Base-by-base conservation (phyloP, 2,113 vertebrate species). In the Lamprotornis superbus region DNA sequence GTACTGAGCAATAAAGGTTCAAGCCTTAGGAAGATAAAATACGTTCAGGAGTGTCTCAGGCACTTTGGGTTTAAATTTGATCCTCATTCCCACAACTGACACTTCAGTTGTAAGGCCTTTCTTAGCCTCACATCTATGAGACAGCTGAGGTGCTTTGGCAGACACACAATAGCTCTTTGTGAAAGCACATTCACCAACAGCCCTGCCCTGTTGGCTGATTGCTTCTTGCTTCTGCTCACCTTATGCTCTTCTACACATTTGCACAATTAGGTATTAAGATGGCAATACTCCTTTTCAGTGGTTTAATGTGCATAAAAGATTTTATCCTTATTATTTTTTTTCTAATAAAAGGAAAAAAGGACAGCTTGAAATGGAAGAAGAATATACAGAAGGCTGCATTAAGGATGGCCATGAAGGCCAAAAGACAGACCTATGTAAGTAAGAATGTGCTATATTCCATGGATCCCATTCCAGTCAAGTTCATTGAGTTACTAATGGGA, bases 81-180 rank as follows among this genome's bases (percentile, higher is more conserved):
- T 86, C 86, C 91, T 95, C 91, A 89, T 94, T 95, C 95, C 93
- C 79, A 92, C 73, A 87, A 65, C 47, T 84, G 88, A 90, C 94
- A 89, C 63, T 87, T 89, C 44, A 87, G 89, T 40, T 65, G 67
- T 60, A 83, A 88, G 52, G 83, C 61, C 69, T 47, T 92, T 91
- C 65, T 87, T 85, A 82, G 91, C 44, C n/a, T 94, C 73, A 39
- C 44, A 60, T 90, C 87, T 68, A 47, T 27, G 75, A 89, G 69
- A 67, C 42, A 87, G 84, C 50, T 94, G 89, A 70, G 81, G 42
- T 75, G 76, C 90, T 90, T 23, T 97, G 96, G 97, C 92, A 97
- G 56, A 40, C 50, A 76, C 79, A 96, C 89, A 97, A 92, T 65
- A 61, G 65, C 65, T 83, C 92, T 80, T 96, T 50, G 87, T 91